Conservation (phyloP, 2,113 vertebrate species). For the Leptosomus discolor region DNA sequence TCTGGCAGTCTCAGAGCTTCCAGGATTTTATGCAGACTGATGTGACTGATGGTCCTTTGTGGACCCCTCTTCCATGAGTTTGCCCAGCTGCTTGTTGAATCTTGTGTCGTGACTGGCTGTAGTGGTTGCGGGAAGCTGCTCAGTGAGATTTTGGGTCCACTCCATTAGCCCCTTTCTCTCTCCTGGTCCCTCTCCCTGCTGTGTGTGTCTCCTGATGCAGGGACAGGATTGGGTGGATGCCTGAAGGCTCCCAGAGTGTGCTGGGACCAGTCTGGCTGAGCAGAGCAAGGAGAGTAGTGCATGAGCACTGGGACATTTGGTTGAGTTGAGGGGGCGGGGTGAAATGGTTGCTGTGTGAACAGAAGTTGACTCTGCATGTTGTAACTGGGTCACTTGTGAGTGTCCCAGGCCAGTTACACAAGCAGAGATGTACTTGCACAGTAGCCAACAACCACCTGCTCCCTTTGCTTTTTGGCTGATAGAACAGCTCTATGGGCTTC, state of each 20-base stretch:
- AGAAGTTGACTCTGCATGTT: not conserved
- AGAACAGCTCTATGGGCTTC: not conserved
- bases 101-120: not conserved
- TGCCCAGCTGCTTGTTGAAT: not conserved
- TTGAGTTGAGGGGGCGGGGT: not conserved
- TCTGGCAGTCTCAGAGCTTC: not conserved
- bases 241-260: not conserved
- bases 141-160: not conserved
- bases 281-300: not conserved
- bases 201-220: not conserved
- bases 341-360: not conserved
- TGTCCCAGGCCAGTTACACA: not conserved
- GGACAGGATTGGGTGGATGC: not conserved
- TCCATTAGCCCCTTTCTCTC: not conserved
- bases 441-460: not conserved
- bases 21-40: not conserved
- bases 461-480: not conserved
- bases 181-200: not conserved
- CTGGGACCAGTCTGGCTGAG: not conserved
- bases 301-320: fast-evolving
- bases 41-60: not conserved
- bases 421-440: not conserved
- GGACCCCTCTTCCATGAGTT: not conserved
- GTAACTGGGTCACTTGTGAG: not conserved
- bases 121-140: not conserved